Conservation (phyloP, 1,140 invertebrate species). For the Plutomurus gul region DNA sequence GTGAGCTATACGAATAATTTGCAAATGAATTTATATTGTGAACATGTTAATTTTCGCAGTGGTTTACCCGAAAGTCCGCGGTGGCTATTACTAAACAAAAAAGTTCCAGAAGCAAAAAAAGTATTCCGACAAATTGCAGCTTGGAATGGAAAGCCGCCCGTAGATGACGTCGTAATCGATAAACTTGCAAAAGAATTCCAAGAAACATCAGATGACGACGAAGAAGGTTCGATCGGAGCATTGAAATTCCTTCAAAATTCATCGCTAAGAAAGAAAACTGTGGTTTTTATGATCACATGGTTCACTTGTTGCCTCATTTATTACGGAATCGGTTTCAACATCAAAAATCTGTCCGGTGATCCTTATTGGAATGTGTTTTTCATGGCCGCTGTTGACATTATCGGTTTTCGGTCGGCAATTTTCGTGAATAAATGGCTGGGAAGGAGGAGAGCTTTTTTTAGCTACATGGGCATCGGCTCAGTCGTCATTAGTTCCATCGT, state of each 20-base stretch:
- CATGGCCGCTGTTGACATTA: slow-evolving; percentile 6
- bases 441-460: slow-evolving; percentile 24
- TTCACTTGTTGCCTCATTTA: slow-evolving; percentile 25
- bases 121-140: slow-evolving; percentile 42
- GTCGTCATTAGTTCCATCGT: neutral
- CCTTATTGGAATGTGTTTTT: slow-evolving; percentile 39
- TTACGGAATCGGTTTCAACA: slow-evolving; percentile 44
- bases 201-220: neutral
- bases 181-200: neutral
- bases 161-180: neutral
- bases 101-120: slow-evolving; percentile 43
- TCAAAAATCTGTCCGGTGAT: slow-evolving; percentile 42
- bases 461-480: neutral
- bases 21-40: neutral
- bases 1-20: neutral
- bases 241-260: neutral
- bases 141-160: slow-evolving; percentile 11
- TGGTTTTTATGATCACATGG: slow-evolving; percentile 31
- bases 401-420: slow-evolving; percentile 16
- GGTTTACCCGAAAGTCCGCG: slow-evolving; percentile 47
- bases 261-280: neutral
- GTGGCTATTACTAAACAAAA: slow-evolving; percentile 36
- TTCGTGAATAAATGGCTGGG: slow-evolving; percentile 36
- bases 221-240: neutral
- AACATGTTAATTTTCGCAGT: neutral